phyloP scores from a whole-genome alignment of 2,888 invertebrate species.

The Arrhopalites spinosus region DNA sequence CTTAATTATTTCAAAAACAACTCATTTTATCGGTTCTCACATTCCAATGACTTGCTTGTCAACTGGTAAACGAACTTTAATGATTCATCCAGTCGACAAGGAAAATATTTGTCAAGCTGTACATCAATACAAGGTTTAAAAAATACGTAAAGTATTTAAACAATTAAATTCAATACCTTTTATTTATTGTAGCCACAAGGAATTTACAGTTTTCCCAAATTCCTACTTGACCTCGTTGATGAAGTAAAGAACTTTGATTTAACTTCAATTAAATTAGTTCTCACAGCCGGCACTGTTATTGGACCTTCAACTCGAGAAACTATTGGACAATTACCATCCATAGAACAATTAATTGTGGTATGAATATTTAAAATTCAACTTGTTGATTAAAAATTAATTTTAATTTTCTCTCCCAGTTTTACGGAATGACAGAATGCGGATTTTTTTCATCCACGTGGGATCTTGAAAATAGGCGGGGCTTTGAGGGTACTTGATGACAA shows the following conservation, averaged over 20 bases:
- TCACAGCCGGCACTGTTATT: conserved; percentile 45
- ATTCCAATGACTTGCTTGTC: conserved; percentile 49
- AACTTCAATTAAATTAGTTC: conserved; percentile 43
- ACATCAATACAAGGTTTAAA: conserved; percentile 44
- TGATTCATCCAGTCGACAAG: conserved; percentile 50
- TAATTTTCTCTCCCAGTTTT: no score
- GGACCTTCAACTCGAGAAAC: conserved; percentile 32
- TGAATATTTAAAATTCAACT: no score
- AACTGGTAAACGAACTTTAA: conserved; percentile 47
- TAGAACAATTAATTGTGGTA: no score
- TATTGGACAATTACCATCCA: no score
- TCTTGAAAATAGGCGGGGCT: no score
- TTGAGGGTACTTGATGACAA: no score
- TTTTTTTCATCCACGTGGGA: conserved; percentile 50
- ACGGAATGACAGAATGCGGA: conserved; percentile 55
- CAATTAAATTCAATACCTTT: neutral
- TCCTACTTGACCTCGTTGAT: conserved; percentile 42
- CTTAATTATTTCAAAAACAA: no score
- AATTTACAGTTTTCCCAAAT: conserved; percentile 51
- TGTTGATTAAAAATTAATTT: no score
- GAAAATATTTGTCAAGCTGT: conserved; percentile 53
- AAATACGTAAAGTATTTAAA: neutral
- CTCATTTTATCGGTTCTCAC: no score
- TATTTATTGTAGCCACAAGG: conserved; percentile 37
- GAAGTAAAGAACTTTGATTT: conserved; percentile 47